Evolutionary conservation across 2,113 vertebrate species (phyloP), one percentile per base, ranked within the genome.

Genomic region (Bubo bubo): DNA sequence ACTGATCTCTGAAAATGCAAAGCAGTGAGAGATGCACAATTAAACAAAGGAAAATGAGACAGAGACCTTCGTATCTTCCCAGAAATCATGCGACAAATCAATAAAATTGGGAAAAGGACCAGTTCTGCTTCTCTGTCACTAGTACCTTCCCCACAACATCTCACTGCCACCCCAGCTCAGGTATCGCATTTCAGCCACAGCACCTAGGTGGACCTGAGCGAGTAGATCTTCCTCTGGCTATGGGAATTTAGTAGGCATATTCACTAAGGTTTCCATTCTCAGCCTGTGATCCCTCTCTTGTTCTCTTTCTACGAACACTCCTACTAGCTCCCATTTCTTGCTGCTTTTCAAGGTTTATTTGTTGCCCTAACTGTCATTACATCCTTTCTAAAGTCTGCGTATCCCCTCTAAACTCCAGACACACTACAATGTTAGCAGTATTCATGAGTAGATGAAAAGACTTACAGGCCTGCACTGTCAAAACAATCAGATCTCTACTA

Each of bases 141-240:
- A 50, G 21, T 26, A 60, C 43, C 21, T 41, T 67, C 34, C 43
- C 37, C 14, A 14, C 23, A 27, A 63, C 41, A 63, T 8, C n/a
- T 47, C 0, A 0, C 56, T 59, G 28, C 27, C 22, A 34, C 8
- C 39, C 15, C 58, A 43, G 26, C 23, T 35, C 37, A 71, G 26
- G 21, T 30, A 64, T 43, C 39, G 26, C 0, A 0, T 59, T 70
- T 88, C 55, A 53, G 37, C 26, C 72, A 23, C 1, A 9, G 52
- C 47, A 83, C 53, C 32, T 20, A 30, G 14, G 17, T 50, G 27
- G 74, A 66, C 0, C 0, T 0, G 0, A 68, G 18, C 0, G 0
- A 70, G 43, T 3, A 52, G 24, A 47, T 35, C 63, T 37, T 85
- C 63, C 43, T 41, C 28, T 70, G 49, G 41, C 21, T 64, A 9